phyloP scores from a whole-genome alignment of 1,140 invertebrate species.

The Teleopsis dalmanni region DNA sequence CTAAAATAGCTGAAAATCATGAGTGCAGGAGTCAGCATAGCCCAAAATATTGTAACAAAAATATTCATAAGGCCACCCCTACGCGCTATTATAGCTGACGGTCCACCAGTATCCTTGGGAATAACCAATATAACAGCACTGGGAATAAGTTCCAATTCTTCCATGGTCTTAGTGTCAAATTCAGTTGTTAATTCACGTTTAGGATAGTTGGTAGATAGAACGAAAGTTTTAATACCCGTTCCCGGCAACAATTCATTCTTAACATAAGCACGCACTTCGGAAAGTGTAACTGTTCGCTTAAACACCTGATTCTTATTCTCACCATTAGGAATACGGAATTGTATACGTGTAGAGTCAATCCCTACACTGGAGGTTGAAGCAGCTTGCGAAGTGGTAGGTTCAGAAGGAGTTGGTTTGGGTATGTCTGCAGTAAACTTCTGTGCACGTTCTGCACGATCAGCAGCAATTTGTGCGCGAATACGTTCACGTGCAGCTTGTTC shows the following conservation, averaged over 20 bases:
- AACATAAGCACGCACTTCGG: conserved; percentile 37
- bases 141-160: conserved; percentile 66
- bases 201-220: conserved; percentile 72
- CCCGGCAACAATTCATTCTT: conserved; percentile 25
- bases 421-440: conserved; percentile 27
- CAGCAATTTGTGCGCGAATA: conserved; percentile 62
- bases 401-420: background rate
- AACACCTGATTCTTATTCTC: conserved; percentile 46
- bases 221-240: conserved; percentile 49
- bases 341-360: conserved; percentile 64
- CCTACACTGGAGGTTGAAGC: background rate
- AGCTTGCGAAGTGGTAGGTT: conserved; percentile 42
- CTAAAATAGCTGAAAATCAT: conserved; percentile 32
- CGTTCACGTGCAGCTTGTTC: conserved; percentile 58
- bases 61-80: conserved; percentile 18
- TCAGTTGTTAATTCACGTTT: conserved; percentile 59
- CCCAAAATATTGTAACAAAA: conserved; percentile 35
- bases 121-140: conserved; percentile 72
- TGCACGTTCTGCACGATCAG: conserved; percentile 57
- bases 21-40: conserved; percentile 39
- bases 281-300: conserved; percentile 37
- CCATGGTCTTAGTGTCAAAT: conserved; percentile 56
- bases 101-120: conserved; percentile 41
- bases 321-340: conserved; percentile 77
- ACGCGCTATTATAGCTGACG: conserved; percentile 25